Evolutionary conservation across 2,797 vertebrate species (phyloP).

Genomic region (Hydrocynus forskahlii): DNA sequence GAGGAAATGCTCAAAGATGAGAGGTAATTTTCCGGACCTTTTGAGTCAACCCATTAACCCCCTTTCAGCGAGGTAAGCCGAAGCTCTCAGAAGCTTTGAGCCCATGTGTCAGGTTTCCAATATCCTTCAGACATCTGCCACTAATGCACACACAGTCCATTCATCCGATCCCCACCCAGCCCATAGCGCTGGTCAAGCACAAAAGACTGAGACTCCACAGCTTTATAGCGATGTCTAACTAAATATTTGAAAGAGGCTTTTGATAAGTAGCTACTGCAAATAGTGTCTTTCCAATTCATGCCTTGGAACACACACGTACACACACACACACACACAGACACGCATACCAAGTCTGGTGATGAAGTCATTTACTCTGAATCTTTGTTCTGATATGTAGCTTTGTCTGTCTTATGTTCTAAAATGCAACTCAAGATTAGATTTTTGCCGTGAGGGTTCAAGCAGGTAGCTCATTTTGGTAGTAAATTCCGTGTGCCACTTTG

Average conservation of each 20-base stretch:
- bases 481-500: constrained; percentile 23
- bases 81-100: constrained; percentile 42
- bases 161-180: constrained; percentile 34
- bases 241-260: constrained; percentile 32
- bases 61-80: constrained; percentile 25
- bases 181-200: constrained; percentile 13
- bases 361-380: constrained; percentile 38
- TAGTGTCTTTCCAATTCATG: constrained; percentile 10
- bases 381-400: constrained; percentile 33
- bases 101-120: constrained; percentile 50
- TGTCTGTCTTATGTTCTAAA: constrained; percentile 13
- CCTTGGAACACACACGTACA: background rate
- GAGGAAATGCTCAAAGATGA: constrained; percentile 40
- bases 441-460: constrained; percentile 3
- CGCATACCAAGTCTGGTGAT: constrained; percentile 4
- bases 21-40: constrained; percentile 46
- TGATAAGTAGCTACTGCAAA: constrained; percentile 32
- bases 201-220: constrained; percentile 9
- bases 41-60: constrained; percentile 48
- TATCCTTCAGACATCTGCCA: constrained; percentile 37
- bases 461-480: constrained; percentile 29
- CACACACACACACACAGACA: background rate
- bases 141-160: constrained; percentile 47
- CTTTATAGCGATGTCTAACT: constrained; percentile 17
- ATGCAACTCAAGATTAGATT: constrained; percentile 36